These are phyloP conservation scores for Xenopus borealis DNA, from an alignment of 2,113 vertebrate genomes.

Conservation along the genomic window DNA sequence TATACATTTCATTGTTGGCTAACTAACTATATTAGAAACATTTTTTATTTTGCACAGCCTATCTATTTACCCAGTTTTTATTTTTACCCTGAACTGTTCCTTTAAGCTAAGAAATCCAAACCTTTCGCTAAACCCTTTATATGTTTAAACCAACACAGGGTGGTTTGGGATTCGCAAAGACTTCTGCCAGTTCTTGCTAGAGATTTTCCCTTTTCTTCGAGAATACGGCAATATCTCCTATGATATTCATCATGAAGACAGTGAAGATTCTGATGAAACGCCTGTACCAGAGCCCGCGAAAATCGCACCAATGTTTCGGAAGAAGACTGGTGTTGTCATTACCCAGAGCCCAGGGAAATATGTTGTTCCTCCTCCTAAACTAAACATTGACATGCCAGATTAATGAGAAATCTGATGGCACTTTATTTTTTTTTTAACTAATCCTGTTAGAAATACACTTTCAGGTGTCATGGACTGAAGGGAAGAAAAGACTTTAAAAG, in stretches of 20 bases:
- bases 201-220: slow-evolving; percentile 92
- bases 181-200: slow-evolving; percentile 96
- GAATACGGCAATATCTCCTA: slow-evolving; percentile 98
- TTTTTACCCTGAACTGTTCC: too few species aligned
- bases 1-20: too few species aligned
- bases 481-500: slow-evolving; percentile 11
- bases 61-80: too few species aligned
- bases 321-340: slow-evolving; percentile 94
- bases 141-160: slow-evolving; percentile 68
- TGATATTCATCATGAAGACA: slow-evolving; percentile 90
- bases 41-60: too few species aligned
- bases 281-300: slow-evolving; percentile 87
- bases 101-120: too few species aligned
- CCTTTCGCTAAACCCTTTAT: neutral
- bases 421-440: neutral
- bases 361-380: slow-evolving; percentile 87
- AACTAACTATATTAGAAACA: too few species aligned
- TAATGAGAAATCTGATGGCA: slow-evolving; percentile 54
- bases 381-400: slow-evolving; percentile 96
- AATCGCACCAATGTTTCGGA: slow-evolving; percentile 92
- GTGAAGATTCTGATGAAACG: slow-evolving; percentile 81
- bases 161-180: slow-evolving; percentile 98
- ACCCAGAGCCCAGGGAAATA: slow-evolving; percentile 97
- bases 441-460: neutral
- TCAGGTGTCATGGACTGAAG: neutral